Base-by-base conservation (phyloP, 2,888 invertebrate genomes). In the Epiblema foenella region DNA sequence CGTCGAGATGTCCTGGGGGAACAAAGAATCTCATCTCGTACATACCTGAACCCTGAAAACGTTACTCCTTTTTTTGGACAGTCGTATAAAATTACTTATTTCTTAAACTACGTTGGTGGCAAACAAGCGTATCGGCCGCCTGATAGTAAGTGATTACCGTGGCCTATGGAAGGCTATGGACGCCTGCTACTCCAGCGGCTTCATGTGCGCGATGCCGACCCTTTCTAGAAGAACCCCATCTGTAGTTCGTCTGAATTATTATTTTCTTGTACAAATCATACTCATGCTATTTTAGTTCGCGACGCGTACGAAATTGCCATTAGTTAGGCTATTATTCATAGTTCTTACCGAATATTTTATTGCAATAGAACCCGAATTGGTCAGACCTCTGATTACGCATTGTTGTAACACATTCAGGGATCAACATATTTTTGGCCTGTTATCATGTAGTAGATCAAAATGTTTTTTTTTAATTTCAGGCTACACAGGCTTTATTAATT, bases 261-360 rank as follows among this genome's bases (percentile, higher is more conserved):
- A 52, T 52, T 52, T 52, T 52, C 20, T 12, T 52, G 20, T 12
- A 52, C 52, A 52, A 46, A n/a, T 46, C n/a, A n/a, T 46, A 46
- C n/a, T 46, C 15, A 42, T 1, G 7, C 15, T 42, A 3, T 15
- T 42, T 62, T 20, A 17, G 37, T 52, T 52, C 11, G 18, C 37
- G 18, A 20, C 10, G 52, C 51, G 3, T 54, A 54, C 24, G n/a
- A 39, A 39, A 64, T 54, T n/a, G 52, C 37, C 39, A 39, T 64
- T 64, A 12, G 37, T n/a, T 46, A n/a, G 15, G 42, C 42, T 46
- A n/a, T 46, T 46, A 42, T 15, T 42, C 42, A 7, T 15, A 42
- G 15, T 7, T 46, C n/a, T n/a, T 46, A 46, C 46, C 15, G n/a
- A 46, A 46, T n/a, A 5, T 8, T n/a, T 46, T 7, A 46, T 46